phyloP scores from a whole-genome alignment of 2,888 invertebrate genomes.

The Petrolisthes manimaculis region DNA sequence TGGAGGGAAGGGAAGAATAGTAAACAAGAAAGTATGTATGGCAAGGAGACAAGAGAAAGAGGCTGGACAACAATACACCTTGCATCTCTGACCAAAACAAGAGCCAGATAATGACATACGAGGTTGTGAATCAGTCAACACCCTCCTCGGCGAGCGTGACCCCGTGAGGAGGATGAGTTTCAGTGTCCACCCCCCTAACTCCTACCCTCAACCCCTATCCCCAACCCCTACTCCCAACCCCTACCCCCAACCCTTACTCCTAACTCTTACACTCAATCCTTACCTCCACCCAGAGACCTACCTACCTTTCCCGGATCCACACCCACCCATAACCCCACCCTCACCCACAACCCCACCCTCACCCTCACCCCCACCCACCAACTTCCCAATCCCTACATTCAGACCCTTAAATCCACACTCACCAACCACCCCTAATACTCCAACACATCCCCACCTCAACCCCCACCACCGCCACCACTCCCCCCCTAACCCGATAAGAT shows the following conservation, averaged over 20 bases:
- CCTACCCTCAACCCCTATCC: neutral
- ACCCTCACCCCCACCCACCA: neutral
- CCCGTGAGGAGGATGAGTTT: too few species aligned
- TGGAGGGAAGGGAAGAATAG: too few species aligned
- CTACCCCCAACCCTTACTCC: neutral
- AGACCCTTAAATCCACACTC: neutral
- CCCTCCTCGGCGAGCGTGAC: too few species aligned
- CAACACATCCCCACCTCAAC: neutral
- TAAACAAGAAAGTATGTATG: too few species aligned
- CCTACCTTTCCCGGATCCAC: neutral
- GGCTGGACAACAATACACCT: too few species aligned
- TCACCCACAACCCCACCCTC: neutral
- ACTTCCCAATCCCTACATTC: neutral
- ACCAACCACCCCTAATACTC: neutral
- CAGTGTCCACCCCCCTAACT: neutral
- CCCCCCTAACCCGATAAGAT: neutral
- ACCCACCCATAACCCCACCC: neutral
- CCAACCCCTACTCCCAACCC: neutral
- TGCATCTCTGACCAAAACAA: too few species aligned
- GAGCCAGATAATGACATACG: too few species aligned
- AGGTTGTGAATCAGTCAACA: too few species aligned
- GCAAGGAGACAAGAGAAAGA: too few species aligned
- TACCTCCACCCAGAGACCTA: neutral
- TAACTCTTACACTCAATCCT: neutral
- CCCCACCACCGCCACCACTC: neutral